Evolutionary conservation across 1,140 invertebrate species (phyloP), one percentile per base, ranked within the genome.

Genomic region (Drosophila sucinea): DNA sequence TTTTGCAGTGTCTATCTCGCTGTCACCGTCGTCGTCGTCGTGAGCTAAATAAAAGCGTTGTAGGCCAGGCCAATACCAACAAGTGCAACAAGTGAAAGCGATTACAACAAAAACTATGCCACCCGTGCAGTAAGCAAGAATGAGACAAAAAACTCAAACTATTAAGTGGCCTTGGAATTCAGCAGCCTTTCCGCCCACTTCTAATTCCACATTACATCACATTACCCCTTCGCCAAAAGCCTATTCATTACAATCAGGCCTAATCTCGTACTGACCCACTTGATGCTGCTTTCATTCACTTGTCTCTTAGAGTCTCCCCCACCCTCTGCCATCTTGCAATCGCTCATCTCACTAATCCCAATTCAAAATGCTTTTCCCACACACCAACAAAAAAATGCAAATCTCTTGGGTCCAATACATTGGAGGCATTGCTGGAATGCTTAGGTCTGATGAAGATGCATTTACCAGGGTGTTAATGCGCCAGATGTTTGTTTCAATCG

Each of bases 11-110:
- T 82, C 82, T 78, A 70, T 25, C 51, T 56, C 27, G 47, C 27
- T 17, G 41, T 17, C n/a, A 5, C n/a, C 11, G 47, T 25, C 27
- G 54, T 56, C 27, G 54, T 69, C 57, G 54, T 17, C 63, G 82
- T 66, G 65, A 83, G 67, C 76, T 67, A 66, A 72, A 17, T 38
- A 38, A 81, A 77, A 27, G 64, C 66, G 63, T 68, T 60, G 68
- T 72, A 30, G 57, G 54, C 51, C 76, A 64, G 47, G 57, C 67
- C 67, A 64, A 67, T 69, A 70, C 70, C 70, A 67, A 76, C 67
- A 83, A 83, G 81, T 85, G 78, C 77, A 72, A 75, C 75, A 74
- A 87, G 84, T 87, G 82, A 86, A 86, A 86, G 79, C 82, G 65
- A 86, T 35, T 58, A 73, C 61, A n/a, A 69, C 55, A 55, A 58